Evolutionary conservation across 1,140 invertebrate species (phyloP).

Genomic region (Physella acuta): DNA sequence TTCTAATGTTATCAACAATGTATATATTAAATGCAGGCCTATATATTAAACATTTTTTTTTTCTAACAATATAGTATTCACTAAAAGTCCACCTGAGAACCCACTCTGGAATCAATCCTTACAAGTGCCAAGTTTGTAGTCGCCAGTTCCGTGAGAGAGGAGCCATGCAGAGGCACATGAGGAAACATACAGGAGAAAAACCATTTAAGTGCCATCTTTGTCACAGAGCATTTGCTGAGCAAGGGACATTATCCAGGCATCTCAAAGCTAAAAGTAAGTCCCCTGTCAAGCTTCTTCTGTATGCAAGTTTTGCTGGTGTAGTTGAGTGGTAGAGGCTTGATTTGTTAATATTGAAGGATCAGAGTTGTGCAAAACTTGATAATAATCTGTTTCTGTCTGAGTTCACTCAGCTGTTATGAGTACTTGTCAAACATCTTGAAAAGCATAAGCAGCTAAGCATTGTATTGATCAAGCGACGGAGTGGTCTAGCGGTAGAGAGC

Average conservation of each 20-base stretch:
- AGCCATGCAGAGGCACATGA: constrained; percentile 51
- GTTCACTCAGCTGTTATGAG: no score
- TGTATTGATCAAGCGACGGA: no score
- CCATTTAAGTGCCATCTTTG: constrained; percentile 84
- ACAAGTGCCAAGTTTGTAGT: constrained; percentile 54
- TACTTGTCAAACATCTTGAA: no score
- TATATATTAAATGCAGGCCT: no score
- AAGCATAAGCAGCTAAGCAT: no score
- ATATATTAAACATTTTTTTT: neutral
- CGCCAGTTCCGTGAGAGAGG: constrained; percentile 57
- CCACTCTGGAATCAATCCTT: constrained; percentile 49
- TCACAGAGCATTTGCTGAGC: constrained; percentile 87
- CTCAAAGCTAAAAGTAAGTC: constrained; percentile 70
- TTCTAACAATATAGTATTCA: constrained; percentile 53
- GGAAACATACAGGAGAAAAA: constrained; percentile 87
- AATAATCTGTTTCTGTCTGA: no score
- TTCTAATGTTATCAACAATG: no score
- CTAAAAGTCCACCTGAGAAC: constrained; percentile 56
- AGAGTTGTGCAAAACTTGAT: neutral
- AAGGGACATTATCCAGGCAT: constrained; percentile 90
- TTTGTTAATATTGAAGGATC: neutral
- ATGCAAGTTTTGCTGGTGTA: neutral
- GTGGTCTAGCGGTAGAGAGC: no score
- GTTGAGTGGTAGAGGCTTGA: neutral
- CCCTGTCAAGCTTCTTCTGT: no score